Percentiles rank a stretch among this genome's conserved stretches.
These are phyloP conservation scores for Eulimnadia texana DNA, from an alignment of 1,140 invertebrate species.

Conservation along the genomic window DNA sequence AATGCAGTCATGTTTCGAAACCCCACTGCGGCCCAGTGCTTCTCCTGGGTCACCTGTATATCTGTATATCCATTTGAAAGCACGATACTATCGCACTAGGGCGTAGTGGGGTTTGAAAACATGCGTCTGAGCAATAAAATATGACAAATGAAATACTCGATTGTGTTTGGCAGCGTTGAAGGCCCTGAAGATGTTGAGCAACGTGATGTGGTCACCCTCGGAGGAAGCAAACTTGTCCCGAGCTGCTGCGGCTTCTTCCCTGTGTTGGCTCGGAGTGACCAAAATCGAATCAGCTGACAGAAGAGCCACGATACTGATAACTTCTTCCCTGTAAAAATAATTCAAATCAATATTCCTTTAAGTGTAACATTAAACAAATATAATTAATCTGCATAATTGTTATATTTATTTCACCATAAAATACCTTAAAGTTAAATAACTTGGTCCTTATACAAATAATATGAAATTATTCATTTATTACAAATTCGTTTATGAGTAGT, in stretches of 20 bases:
- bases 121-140: too few species aligned
- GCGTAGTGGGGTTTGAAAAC: too few species aligned
- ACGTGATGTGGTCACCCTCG: conserved; percentile 82
- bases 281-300: conserved; percentile 51
- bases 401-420: not conserved
- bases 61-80: too few species aligned
- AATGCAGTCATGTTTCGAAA: not conserved
- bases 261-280: conserved; percentile 34
- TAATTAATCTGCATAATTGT: conserved; percentile 13
- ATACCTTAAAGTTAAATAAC: too few species aligned
- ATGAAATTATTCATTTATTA: too few species aligned
- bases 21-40: too few species aligned
- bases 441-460: too few species aligned
- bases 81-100: too few species aligned
- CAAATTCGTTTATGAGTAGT: too few species aligned
- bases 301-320: conserved; percentile 49
- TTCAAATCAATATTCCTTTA: too few species aligned
- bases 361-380: not conserved
- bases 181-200: conserved; percentile 74
- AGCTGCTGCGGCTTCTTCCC: conserved; percentile 47
- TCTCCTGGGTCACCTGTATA: too few species aligned
- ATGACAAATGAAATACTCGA: conserved; percentile 37
- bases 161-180: conserved; percentile 55
- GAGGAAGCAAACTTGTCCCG: conserved; percentile 67
- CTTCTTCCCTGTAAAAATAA: conserved; percentile 51